phyloP scores from a whole-genome alignment of 2,797 vertebrate genomes.

The Neoniphon sammara region DNA sequence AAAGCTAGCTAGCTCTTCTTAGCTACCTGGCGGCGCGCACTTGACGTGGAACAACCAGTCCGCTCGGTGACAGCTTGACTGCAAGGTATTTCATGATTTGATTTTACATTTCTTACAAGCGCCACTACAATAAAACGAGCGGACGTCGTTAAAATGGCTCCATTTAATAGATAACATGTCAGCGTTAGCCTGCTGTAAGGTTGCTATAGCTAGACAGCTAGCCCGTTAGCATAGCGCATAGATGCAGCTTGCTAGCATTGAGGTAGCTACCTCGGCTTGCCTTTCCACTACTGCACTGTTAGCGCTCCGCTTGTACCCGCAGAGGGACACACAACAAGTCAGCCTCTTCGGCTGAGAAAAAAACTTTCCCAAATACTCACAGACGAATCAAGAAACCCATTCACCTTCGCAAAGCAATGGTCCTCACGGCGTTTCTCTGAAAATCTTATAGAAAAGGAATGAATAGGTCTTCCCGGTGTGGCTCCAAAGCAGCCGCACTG shows the following conservation, averaged over 20 bases:
- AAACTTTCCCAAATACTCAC: constrained; percentile 26
- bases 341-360: constrained; percentile 49
- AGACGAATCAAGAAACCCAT: constrained; percentile 49
- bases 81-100: constrained; percentile 25
- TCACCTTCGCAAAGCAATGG: constrained; percentile 73
- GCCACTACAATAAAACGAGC: neutral
- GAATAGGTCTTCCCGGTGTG: constrained; percentile 63
- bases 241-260: constrained; percentile 62
- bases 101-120: neutral
- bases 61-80: constrained; percentile 67
- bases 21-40: constrained; percentile 69
- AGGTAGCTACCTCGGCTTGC: constrained; percentile 70
- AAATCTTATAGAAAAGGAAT: constrained; percentile 57
- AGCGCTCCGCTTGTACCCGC: constrained; percentile 64
- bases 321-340: constrained; percentile 60
- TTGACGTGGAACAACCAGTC: constrained; percentile 39
- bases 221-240: constrained; percentile 63
- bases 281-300: constrained; percentile 56
- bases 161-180: constrained; percentile 16
- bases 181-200: constrained; percentile 3
- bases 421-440: constrained; percentile 74
- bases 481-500: constrained; percentile 82
- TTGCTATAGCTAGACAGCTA: constrained; percentile 16
- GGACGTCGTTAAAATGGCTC: constrained; percentile 5
- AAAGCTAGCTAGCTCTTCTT: constrained; percentile 74